Percentiles rank a stretch among this genome's conserved stretches.
phyloP scores from a whole-genome alignment of 2,888 invertebrate genomes.

The Philaethria dido region DNA sequence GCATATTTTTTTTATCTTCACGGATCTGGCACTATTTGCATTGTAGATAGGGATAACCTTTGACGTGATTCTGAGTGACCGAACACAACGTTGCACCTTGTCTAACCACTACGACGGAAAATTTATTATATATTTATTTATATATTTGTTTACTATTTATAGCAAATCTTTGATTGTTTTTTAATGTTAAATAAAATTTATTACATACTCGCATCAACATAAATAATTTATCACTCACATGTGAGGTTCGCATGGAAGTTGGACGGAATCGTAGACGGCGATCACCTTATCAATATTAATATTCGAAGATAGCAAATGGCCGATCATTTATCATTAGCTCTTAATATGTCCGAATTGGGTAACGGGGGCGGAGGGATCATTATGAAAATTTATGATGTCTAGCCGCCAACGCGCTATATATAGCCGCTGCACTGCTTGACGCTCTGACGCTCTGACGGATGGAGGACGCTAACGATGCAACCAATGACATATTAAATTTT shows the following conservation, averaged over 20 bases:
- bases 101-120: too few species aligned
- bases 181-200: neutral
- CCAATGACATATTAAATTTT: slow-evolving; percentile 38
- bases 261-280: neutral
- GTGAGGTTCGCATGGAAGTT: too few species aligned
- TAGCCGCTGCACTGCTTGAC: slow-evolving; percentile 24
- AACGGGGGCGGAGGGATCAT: slow-evolving; percentile 41
- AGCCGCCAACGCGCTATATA: slow-evolving; percentile 41
- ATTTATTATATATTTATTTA: too few species aligned
- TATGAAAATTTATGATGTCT: slow-evolving; percentile 47
- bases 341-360: slow-evolving; percentile 41
- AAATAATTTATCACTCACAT: neutral
- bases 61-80: too few species aligned
- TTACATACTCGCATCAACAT: neutral
- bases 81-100: too few species aligned
- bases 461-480: slow-evolving; percentile 38
- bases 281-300: slow-evolving; percentile 14
- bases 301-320: slow-evolving; percentile 14
- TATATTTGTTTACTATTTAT: neutral
- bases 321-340: slow-evolving; percentile 29
- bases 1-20: neutral
- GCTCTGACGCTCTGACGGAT: slow-evolving; percentile 22
- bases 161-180: neutral
- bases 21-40: neutral
- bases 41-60: neutral